Evolutionary conservation across 2,797 vertebrate genomes (phyloP), one percentile per base, ranked within the genome.

Genomic region (Acipenser oxyrinchus): DNA sequence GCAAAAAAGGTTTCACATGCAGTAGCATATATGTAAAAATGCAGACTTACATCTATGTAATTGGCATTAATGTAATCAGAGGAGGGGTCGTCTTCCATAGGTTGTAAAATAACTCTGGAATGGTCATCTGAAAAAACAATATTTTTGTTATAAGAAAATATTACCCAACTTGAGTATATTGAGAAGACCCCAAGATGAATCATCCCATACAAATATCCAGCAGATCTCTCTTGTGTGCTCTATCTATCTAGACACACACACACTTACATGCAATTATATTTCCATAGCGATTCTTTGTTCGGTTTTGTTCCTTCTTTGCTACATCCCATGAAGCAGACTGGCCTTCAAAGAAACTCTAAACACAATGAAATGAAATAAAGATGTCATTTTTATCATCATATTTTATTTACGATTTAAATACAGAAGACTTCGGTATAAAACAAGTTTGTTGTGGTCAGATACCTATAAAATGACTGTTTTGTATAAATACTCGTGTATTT

Each of bases 11-110:
- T 88, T 89, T 94, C 88, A 93, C 86, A 90, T 86, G 91, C 82
- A 90, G 90, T 87, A 83, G 88, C 85, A 78, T 78, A 79, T 81
- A 79, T 83, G 83, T 75, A 83, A 81, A 15, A 7, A 77, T 37
- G 37, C 37, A 85, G 87, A 99, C 97, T 98, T 96, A 99, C 97
- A 87, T 99, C 97, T 87, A 99, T 99, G 85, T 99, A 99, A 92
- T 99, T 99, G 88, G 96, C 97, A 89, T 99, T 99, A 89, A 99
- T 99, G 87, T 99, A 99, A 89, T 99, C 97, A 70, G 97, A 99
- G 82, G 96, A 95, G 69, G 96, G 95, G 78, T 99, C 96, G 73
- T 99, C 96, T 81, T 99, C 97, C 66, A 99, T 94, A 71, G 97
- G 94, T 81, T 99, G 96, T 74, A 99, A 88, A 86, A 99, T 97